Evolutionary conservation across 1,140 invertebrate species (phyloP).

Genomic region (Macrostomum lignano): DNA sequence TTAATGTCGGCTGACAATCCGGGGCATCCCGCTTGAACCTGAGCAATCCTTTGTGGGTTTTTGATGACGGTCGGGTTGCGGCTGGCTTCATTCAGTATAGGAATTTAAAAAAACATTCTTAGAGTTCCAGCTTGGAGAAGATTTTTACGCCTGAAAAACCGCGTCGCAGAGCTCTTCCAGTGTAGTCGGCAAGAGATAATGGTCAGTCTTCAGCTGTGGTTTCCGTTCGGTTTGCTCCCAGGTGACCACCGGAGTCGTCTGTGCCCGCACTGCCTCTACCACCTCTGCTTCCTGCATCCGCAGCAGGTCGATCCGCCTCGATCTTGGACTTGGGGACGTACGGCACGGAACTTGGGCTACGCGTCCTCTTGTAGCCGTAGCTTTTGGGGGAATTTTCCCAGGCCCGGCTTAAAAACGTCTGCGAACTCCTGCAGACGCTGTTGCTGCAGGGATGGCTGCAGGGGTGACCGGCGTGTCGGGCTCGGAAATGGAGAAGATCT

Average conservation of each 20-base stretch:
- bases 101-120: constrained; percentile 11
- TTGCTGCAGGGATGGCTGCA: too few relatives aligned
- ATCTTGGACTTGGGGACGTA: constrained; percentile 19
- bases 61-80: constrained; percentile 8
- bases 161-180: constrained; percentile 8
- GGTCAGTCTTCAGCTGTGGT: constrained; percentile 8
- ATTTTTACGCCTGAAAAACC: neutral
- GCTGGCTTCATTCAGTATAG: constrained; percentile 1
- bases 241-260: constrained; percentile 31
- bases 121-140: constrained; percentile 9
- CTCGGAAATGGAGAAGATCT: too few relatives aligned
- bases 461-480: too few relatives aligned
- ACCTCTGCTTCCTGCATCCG: constrained; percentile 16
- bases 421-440: too few relatives aligned
- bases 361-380: too few relatives aligned
- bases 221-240: constrained; percentile 27
- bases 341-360: constrained; percentile 15
- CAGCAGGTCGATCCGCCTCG: constrained; percentile 18
- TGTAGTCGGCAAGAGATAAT: constrained; percentile 11
- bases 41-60: constrained; percentile 9
- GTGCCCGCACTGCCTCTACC: constrained; percentile 22
- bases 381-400: too few relatives aligned
- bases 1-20: too few relatives aligned
- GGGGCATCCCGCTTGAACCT: neutral
- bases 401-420: too few relatives aligned